Base-by-base conservation (phyloP, 2,888 invertebrate genomes). In the Platycheirus albimanus region DNA sequence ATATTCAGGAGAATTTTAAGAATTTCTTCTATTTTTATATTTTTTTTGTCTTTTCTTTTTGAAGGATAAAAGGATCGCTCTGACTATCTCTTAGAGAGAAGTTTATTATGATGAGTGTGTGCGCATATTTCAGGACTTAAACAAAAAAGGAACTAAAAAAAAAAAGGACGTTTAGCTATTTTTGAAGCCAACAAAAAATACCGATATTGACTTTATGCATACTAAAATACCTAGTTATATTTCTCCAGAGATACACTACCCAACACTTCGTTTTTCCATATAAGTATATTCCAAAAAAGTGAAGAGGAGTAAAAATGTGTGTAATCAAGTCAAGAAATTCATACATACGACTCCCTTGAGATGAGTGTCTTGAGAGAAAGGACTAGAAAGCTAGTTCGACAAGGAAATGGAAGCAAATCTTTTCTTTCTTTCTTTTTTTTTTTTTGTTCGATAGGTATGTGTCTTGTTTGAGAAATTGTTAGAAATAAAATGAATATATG, bases 101-200 rank as follows among this genome's bases (percentile, higher is more conserved):
- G 80, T 77, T 81, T 81, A 81, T 81, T 77, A 71, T 77, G 77
- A 78, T 72, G 63, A 83, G 72, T 63, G 63, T 80, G 54, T 81
- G 66, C 70, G 58, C 66, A 71, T 76, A 77, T 67, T 70, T 81
- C 47, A 81, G 38, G 45, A 61, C 66, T 45, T 54, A 77, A 76
- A 76, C 51, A 75, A 76, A 64, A 70, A 49, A n/a, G n/a, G n/a
- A n/a, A n/a, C n/a, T n/a, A n/a, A n/a, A n/a, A n/a, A n/a, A n/a
- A n/a, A n/a, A n/a, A n/a, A n/a, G n/a, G n/a, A n/a, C n/a, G n/a
- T n/a, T 1, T 28, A 43, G n/a, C 43, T 43, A 45, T 64, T 71
- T 56, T 58, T 66, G 28, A 71, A 52, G 20, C 56, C 33, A 61
- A 74, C 58, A 33, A 51, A 30, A 66, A 74, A n/a, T n/a, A n/a